Conservation (phyloP, 2,797 vertebrate genomes). For the Leptoclinus maculatus region DNA sequence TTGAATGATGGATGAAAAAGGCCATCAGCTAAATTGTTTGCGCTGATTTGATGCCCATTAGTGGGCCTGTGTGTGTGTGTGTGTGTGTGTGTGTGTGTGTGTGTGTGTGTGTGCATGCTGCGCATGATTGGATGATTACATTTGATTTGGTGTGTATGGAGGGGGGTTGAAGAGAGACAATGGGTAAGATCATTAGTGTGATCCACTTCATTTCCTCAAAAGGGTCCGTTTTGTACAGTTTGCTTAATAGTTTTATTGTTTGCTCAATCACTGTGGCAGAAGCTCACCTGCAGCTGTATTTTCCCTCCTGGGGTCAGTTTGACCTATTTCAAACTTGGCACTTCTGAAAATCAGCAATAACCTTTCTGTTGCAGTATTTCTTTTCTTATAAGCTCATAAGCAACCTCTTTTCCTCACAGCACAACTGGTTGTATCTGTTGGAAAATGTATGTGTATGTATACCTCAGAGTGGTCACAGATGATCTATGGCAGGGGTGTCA, state of each 20-base stretch:
- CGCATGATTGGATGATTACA: conserved; percentile 68
- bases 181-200: conserved; percentile 58
- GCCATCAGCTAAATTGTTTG: conserved; percentile 61
- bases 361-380: conserved; percentile 22
- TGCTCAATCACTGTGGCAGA: conserved; percentile 19
- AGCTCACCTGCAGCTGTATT: conserved; percentile 19
- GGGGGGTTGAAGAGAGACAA: conserved; percentile 33
- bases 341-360: conserved; percentile 46
- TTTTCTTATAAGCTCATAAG: conserved; percentile 25
- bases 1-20: conserved; percentile 59
- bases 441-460: neutral
- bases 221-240: conserved; percentile 29
- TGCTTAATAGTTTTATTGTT: conserved; percentile 16
- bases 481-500: neutral
- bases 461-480: conserved; percentile 13
- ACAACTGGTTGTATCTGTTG: conserved; percentile 1
- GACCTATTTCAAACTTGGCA: conserved; percentile 59
- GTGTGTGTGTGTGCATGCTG: conserved; percentile 21
- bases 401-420: neutral
- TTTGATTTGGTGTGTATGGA: conserved; percentile 45
- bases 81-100: conserved; percentile 6
- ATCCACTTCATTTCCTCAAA: conserved; percentile 52
- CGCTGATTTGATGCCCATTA: conserved; percentile 65
- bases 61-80: conserved; percentile 17
- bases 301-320: conserved; percentile 38